phyloP scores from a whole-genome alignment of 2,113 vertebrate genomes.

The Eurystomus gularis region DNA sequence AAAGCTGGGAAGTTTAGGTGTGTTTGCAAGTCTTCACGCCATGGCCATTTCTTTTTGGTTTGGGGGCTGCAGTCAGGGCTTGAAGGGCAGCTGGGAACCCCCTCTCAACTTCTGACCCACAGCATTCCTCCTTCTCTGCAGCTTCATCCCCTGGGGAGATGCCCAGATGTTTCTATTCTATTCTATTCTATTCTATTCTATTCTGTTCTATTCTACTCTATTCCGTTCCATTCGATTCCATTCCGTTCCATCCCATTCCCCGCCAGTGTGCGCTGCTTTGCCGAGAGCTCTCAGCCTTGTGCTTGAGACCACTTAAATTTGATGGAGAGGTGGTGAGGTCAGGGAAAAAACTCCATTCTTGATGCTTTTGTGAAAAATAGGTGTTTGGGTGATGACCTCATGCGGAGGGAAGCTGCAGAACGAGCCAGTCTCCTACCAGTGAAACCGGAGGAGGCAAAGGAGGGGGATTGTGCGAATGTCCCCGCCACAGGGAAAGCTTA shows the following conservation, averaged over 20 bases:
- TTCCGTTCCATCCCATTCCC: neutral
- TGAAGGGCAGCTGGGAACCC: neutral
- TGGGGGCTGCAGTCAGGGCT: neutral
- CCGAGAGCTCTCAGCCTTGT: fast-evolving
- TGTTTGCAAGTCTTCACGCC: neutral
- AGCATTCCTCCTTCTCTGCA: neutral
- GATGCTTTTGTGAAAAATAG: slow-evolving; percentile 14
- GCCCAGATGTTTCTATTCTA: neutral
- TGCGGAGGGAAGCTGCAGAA: neutral
- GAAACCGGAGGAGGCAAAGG: neutral
- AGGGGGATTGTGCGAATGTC: neutral
- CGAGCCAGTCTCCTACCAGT: neutral
- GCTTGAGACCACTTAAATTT: neutral
- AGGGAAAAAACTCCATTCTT: neutral
- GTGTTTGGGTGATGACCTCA: slow-evolving; percentile 34
- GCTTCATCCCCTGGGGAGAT: neutral
- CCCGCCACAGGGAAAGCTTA: slow-evolving; percentile 36
- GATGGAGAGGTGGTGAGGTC: neutral
- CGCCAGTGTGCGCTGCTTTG: neutral
- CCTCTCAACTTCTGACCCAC: fast-evolving
- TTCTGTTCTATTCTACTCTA: neutral
- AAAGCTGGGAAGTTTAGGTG: neutral
- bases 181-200: neutral
- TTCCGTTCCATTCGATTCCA: neutral
- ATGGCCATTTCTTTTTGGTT: fast-evolving